Evolutionary conservation across 2,797 vertebrate species (phyloP).

Genomic region (Craterocephalus amniculus): DNA sequence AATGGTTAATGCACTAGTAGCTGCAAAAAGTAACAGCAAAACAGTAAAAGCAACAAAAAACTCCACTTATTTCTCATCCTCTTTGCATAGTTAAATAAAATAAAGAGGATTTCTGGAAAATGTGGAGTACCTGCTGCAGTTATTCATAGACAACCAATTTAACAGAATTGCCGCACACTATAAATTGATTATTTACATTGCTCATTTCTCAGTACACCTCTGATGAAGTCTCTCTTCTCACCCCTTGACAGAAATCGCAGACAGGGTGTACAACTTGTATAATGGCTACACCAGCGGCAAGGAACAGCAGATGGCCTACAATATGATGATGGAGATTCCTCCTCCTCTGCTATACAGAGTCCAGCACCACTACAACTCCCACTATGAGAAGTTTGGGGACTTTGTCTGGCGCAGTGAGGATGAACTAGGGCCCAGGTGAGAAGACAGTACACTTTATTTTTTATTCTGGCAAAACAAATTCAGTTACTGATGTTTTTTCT

Average conservation of each 20-base stretch:
- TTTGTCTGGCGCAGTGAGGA: conserved; percentile 98
- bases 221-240: background rate
- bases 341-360: conserved; percentile 94
- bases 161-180: background rate
- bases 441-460: conserved; percentile 1
- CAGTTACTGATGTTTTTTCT: conserved; percentile 7
- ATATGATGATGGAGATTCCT: conserved; percentile 95
- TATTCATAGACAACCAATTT: background rate
- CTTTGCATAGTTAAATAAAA: too few species aligned
- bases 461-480: too few species aligned
- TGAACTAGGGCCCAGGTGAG: conserved; percentile 95
- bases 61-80: conserved; percentile 7
- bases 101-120: too few species aligned
- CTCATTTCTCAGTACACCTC: background rate
- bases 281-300: conserved; percentile 99
- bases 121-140: too few species aligned
- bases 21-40: conserved; percentile 13
- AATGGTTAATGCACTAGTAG: conserved; percentile 5
- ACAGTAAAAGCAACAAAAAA: conserved; percentile 19
- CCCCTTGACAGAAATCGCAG: conserved; percentile 90
- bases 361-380: conserved; percentile 97
- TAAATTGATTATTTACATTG: conserved; percentile 1
- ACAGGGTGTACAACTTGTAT: conserved; percentile 97
- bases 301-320: conserved; percentile 98
- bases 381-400: conserved; percentile 99